Evolutionary conservation across 2,113 vertebrate species (phyloP).

Genomic region (Merops nubicus): DNA sequence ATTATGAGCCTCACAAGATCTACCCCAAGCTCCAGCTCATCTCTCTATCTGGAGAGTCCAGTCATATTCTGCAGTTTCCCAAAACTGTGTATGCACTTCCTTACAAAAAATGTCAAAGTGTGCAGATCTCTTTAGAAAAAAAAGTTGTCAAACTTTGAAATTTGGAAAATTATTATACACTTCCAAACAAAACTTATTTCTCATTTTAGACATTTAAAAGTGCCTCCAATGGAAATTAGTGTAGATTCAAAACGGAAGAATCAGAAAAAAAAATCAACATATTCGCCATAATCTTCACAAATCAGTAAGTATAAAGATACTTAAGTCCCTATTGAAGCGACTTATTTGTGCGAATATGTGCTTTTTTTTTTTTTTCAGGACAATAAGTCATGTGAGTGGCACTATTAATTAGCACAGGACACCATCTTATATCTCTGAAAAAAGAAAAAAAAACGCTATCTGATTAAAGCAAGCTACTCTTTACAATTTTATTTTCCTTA

Average conservation of each 20-base stretch:
- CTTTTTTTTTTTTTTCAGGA: not conserved
- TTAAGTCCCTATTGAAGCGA: not conserved
- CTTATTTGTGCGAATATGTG: not conserved
- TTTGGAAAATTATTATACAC: not conserved
- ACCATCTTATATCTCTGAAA: not conserved
- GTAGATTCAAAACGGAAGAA: not conserved
- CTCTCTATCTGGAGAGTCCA: not conserved
- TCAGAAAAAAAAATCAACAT: not conserved
- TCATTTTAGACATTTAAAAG: not conserved
- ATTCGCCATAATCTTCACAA: not conserved
- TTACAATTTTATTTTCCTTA: not conserved
- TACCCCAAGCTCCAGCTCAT: not conserved
- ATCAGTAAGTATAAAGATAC: not conserved
- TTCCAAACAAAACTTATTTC: not conserved
- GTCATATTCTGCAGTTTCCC: not conserved
- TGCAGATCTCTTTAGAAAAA: not conserved
- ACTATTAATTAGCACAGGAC: not conserved
- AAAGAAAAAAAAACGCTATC: accelerated
- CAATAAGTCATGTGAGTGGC: not conserved
- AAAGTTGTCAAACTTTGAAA: not conserved
- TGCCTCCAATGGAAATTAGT: not conserved
- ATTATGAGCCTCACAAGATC: not conserved
- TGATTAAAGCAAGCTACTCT: not conserved
- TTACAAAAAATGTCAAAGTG: not conserved
- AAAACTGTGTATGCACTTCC: not conserved